Conservation (phyloP, 1,140 invertebrate species). For the Dolichoris vasculosae region DNA sequence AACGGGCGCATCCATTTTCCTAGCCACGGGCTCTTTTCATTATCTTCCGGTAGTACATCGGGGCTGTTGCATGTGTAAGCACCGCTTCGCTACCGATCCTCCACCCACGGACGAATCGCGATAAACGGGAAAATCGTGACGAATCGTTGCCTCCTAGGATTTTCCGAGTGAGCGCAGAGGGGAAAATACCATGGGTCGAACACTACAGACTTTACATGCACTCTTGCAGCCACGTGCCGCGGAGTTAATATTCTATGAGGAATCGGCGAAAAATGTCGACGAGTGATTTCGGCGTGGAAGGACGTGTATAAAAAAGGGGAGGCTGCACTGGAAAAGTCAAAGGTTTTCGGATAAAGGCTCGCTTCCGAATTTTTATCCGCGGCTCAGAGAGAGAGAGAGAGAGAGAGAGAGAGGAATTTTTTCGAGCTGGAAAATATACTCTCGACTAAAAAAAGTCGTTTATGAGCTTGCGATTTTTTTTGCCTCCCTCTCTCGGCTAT, state of each 20-base stretch:
- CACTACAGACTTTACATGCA: slow-evolving; percentile 3
- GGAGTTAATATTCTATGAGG: slow-evolving; percentile 57
- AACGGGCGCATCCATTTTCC: slow-evolving; percentile 36
- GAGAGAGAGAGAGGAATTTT: too few species aligned
- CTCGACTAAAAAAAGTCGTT: not conserved
- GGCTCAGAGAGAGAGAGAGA: too few species aligned
- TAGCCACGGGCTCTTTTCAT: slow-evolving; percentile 48
- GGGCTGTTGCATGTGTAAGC: not conserved
- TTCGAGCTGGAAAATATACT: too few species aligned
- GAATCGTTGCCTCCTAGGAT: slow-evolving; percentile 53
- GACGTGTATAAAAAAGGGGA: not conserved
- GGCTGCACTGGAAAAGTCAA: not conserved
- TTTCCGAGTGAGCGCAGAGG: slow-evolving; percentile 34
- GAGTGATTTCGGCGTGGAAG: not conserved
- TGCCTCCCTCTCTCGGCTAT: not conserved
- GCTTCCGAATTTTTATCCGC: not conserved
- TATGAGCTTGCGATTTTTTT: slow-evolving; percentile 24
- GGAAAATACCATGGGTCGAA: slow-evolving; percentile 26
- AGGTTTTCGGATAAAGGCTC: not conserved
- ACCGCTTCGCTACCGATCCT: not conserved
- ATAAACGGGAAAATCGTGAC: slow-evolving; percentile 61
- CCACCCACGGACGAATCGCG: slow-evolving; percentile 45
- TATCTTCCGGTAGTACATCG: slow-evolving; percentile 37
- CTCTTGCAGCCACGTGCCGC: slow-evolving; percentile 30
- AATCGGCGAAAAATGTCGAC: slow-evolving; percentile 35